Conservation (phyloP, 1,140 invertebrate species). For the Heliconius eleuchia region DNA sequence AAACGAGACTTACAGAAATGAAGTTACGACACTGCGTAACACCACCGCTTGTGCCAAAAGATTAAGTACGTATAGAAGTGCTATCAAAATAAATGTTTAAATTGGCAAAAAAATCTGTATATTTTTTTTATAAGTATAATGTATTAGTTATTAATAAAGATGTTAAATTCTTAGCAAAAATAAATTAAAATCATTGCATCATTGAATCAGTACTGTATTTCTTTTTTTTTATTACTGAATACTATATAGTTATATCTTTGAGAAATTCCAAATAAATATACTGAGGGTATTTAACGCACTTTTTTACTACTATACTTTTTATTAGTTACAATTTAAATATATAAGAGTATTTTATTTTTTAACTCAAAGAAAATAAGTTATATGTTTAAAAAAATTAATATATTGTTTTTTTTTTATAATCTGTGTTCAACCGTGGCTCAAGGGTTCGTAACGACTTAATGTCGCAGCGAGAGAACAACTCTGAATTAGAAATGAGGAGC, state of each 20-base stretch:
- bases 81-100: background rate
- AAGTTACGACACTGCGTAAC: constrained; percentile 70
- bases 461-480: constrained; percentile 60
- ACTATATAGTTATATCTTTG: too few species aligned
- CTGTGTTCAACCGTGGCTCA: constrained; percentile 39
- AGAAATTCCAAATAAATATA: too few species aligned
- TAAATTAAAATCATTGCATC: too few species aligned
- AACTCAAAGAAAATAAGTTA: background rate
- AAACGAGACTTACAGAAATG: constrained; percentile 76
- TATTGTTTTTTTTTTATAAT: constrained; percentile 28
- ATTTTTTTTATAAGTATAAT: too few species aligned
- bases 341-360: background rate
- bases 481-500: constrained; percentile 75
- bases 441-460: constrained; percentile 71
- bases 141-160: too few species aligned
- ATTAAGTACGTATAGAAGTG: constrained; percentile 2
- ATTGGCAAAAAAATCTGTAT: too few species aligned
- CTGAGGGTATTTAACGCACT: too few species aligned
- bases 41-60: constrained; percentile 40
- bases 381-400: background rate
- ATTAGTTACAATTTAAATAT: too few species aligned
- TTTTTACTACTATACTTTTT: too few species aligned
- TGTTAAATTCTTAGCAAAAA: too few species aligned
- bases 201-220: background rate
- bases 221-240: background rate